Percentiles rank a stretch among this genome's conserved stretches.
Conservation (phyloP, 2,888 invertebrate genomes). For the Epiblema foenella region DNA sequence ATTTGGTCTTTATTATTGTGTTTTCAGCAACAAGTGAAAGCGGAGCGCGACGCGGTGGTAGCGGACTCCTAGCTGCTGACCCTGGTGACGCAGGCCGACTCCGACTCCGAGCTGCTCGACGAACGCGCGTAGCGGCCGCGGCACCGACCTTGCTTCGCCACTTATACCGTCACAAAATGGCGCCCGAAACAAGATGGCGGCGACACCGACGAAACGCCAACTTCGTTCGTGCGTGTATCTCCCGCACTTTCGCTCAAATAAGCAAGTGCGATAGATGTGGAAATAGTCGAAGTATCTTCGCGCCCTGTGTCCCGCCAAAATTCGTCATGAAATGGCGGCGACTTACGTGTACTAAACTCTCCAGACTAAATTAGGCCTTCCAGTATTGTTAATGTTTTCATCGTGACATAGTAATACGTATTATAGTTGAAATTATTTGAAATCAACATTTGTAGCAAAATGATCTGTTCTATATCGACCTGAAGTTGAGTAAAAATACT, state of each 20-base stretch:
- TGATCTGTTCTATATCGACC: neutral
- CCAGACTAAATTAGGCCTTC: constrained; percentile 2
- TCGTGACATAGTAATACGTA: neutral
- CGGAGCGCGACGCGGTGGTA: constrained; percentile 87
- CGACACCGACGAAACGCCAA: no score
- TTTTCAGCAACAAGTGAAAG: constrained; percentile 87
- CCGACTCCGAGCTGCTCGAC: constrained; percentile 24
- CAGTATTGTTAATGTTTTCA: constrained; percentile 16
- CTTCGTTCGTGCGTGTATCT: no score
- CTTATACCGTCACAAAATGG: neutral
- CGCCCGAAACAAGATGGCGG: neutral
- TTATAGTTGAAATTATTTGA: neutral
- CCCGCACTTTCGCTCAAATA: no score
- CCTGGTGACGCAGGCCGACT: constrained; percentile 60
- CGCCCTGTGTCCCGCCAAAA: no score
- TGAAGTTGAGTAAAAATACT: neutral
- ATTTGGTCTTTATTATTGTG: constrained; percentile 52
- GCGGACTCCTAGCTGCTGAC: constrained; percentile 78
- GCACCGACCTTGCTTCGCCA: neutral
- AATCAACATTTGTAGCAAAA: neutral
- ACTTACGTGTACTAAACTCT: neutral
- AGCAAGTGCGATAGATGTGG: no score
- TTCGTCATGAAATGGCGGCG: neutral
- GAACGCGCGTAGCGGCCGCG: constrained; percentile 22
- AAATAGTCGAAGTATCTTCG: no score